These are phyloP conservation scores for Zele albiditarsus DNA, from an alignment of 2,888 invertebrate genomes.

Conservation along the genomic window DNA sequence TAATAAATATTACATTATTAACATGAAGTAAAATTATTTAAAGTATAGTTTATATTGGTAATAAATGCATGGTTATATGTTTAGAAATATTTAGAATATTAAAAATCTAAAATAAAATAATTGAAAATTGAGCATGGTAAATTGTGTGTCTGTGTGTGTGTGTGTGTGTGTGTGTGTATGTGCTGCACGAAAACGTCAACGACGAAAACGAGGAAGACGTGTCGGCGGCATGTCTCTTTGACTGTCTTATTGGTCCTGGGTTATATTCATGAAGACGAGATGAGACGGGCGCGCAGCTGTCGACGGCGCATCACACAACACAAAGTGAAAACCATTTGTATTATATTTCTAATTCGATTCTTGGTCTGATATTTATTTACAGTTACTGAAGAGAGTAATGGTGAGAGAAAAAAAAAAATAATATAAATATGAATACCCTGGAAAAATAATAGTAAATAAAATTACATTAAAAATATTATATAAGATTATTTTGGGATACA, in stretches of 20 bases:
- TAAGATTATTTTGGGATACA: no score
- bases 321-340: not conserved
- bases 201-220: not conserved
- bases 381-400: not conserved
- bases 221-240: not conserved
- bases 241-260: not conserved
- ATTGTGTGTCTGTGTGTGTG: no score
- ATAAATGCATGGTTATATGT: no score
- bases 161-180: no score
- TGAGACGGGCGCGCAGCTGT: constrained; percentile 10
- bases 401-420: no score
- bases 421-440: no score
- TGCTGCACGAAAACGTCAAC: not conserved
- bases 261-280: not conserved
- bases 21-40: no score
- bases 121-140: not conserved
- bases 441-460: no score
- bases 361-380: not conserved
- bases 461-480: no score
- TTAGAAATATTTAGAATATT: no score
- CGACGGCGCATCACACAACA: constrained; percentile 10
- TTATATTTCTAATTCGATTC: constrained; percentile 3
- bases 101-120: not conserved
- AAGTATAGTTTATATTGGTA: no score
- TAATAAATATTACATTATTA: no score